Percentiles rank a stretch among this genome's conserved stretches.
These are phyloP conservation scores for Tragelaphus strepsiceros DNA, from an alignment of 2,113 vertebrate species.

Conservation along the genomic window DNA sequence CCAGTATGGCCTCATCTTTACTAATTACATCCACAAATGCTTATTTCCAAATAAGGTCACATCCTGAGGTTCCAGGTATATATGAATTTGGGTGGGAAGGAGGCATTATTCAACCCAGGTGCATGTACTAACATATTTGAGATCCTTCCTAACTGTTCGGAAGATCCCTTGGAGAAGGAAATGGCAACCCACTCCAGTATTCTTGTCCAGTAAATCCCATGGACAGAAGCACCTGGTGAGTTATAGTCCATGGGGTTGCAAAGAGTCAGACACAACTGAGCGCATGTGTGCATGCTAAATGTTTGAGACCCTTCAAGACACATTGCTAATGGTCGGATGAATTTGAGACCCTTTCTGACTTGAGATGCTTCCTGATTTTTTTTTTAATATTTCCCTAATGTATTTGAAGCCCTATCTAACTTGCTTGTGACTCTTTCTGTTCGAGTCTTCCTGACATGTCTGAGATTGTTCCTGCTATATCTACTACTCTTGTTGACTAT, in stretches of 20 bases:
- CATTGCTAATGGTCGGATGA: background rate
- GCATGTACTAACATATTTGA: background rate
- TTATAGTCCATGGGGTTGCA: background rate
- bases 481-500: background rate
- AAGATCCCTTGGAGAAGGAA: background rate
- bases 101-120: background rate
- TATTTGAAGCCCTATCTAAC: background rate
- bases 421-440: background rate
- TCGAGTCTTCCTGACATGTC: background rate
- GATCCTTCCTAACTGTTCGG: background rate
- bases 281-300: background rate
- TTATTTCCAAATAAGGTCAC: conserved; percentile 2
- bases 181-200: background rate
- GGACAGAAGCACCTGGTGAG: background rate
- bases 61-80: background rate
- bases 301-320: background rate
- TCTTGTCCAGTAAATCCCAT: background rate
- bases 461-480: background rate
- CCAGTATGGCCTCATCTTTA: background rate
- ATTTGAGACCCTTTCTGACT: background rate
- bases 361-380: background rate
- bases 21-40: background rate
- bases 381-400: background rate
- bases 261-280: background rate
- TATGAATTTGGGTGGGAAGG: background rate